phyloP scores from a whole-genome alignment of 2,888 invertebrate species.

The Electrophaes corylata region DNA sequence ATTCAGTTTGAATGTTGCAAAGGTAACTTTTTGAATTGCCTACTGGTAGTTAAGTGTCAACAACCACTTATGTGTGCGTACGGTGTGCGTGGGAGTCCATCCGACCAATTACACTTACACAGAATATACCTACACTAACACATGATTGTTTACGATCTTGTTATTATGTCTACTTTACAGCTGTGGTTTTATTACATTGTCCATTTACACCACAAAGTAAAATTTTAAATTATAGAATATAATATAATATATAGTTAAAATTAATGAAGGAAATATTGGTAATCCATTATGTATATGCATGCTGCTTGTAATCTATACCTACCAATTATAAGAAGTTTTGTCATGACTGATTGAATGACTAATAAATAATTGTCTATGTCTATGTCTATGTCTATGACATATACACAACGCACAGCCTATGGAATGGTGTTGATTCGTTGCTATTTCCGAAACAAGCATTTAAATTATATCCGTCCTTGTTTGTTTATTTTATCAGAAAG shows the following conservation, averaged over 20 bases:
- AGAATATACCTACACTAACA: constrained; percentile 5
- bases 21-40: constrained; percentile 10
- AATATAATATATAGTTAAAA: background rate
- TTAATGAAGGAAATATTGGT: background rate
- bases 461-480: no score
- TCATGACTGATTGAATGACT: no score
- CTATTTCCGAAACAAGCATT: no score
- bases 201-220: background rate
- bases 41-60: constrained; percentile 3
- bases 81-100: constrained; percentile 37
- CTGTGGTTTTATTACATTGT: constrained; percentile 31
- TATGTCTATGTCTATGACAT: no score
- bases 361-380: no score
- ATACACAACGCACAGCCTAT: no score
- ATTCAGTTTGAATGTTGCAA: constrained; percentile 1
- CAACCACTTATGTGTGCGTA: constrained; percentile 14
- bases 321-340: no score
- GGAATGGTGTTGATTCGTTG: no score
- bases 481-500: no score
- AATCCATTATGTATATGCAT: background rate
- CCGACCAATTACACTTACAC: constrained; percentile 27
- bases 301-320: no score
- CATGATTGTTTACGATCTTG: constrained; percentile 37
- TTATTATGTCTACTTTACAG: constrained; percentile 41
- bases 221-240: background rate